Conservation (phyloP, 2,797 vertebrate species). For the Halcyon leucocephala region DNA sequence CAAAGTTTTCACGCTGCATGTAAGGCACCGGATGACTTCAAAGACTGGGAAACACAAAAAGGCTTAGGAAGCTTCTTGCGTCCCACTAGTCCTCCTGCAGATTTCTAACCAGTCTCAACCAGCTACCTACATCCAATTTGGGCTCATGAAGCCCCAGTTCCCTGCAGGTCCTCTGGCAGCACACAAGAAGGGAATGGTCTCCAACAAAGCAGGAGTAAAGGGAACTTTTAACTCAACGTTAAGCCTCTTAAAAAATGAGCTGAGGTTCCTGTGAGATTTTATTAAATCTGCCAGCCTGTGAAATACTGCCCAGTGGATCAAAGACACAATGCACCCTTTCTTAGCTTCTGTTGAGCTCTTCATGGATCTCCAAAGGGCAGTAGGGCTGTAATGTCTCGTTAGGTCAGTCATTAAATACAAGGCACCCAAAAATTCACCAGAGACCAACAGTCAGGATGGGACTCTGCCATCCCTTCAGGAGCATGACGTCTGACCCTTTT, state of each 20-base stretch:
- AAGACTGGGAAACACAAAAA: conserved; percentile 58
- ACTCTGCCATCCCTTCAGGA: conserved; percentile 30
- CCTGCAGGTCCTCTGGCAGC: conserved; percentile 17
- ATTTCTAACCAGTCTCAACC: conserved; percentile 41
- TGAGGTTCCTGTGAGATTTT: conserved; percentile 62
- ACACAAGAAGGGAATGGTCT: conserved; percentile 26
- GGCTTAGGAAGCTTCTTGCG: conserved; percentile 4
- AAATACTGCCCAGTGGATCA: conserved; percentile 60
- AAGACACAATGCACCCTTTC: conserved; percentile 66
- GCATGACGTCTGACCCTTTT: conserved; percentile 9
- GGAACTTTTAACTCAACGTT: conserved; percentile 50
- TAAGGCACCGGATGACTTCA: conserved; percentile 28
- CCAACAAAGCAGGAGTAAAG: conserved; percentile 36
- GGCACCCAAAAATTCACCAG: conserved; percentile 47
- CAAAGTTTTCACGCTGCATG: neutral
- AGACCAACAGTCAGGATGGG: conserved; percentile 41
- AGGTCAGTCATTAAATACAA: conserved; percentile 60
- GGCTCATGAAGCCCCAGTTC: neutral
- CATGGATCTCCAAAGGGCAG: conserved; percentile 53
- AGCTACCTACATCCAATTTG: conserved; percentile 42
- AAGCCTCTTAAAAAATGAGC: conserved; percentile 72
- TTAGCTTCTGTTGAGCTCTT: conserved; percentile 56
- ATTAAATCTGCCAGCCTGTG: conserved; percentile 61
- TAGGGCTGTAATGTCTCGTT: conserved; percentile 40
- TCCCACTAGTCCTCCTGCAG: conserved; percentile 9